Evolutionary conservation across 2,888 invertebrate species (phyloP), one percentile per base, ranked within the genome.

Genomic region (Drosophila colorata): DNA sequence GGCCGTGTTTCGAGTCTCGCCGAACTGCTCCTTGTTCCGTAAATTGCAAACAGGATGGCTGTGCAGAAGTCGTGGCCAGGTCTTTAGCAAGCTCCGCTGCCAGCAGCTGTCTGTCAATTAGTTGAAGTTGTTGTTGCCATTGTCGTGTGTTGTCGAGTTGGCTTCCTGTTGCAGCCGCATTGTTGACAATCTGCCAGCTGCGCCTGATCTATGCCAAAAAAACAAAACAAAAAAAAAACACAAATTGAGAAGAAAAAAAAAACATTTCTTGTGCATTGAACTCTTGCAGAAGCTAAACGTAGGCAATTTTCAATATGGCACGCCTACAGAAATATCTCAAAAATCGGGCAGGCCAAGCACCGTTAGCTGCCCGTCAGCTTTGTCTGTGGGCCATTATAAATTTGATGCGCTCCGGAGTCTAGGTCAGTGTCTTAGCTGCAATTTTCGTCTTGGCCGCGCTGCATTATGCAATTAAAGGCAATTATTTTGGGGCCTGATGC

Each of bases 401-500:
- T 89, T 75, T 69, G 77, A 64, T 72, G 61, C 74, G 69, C 70
- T 48, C 57, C 65, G 60, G 70, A 88, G 90, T 88, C 88, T 88
- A 86, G 88, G 88, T 90, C 88, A 90, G 87, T 90, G 90, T 88
- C 90, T 90, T 85, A 75, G 89, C 84, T 67, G 89, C 80, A 88
- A 82, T 87, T 87, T 80, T 51, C 65, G 40, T 55, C 55, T 66
- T 74, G 65, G 63, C 64, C 60, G 52, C 58, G 38, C 60, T 48
- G 82, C 80, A 68, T 76, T 65, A 71, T 67, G 87, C 87, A 90
- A 91, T 90, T 90, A 90, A 82, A 80, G 78, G 86, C 82, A 91
- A 91, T 91, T 91, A 87, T 67, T 57, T 59, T 57, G 46, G 44
- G 57, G 52, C 59, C 48, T 28, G 35, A 11, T 33, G 40, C 77